phyloP scores from a whole-genome alignment of 2,888 invertebrate genomes.

The Branchellion lobata region DNA sequence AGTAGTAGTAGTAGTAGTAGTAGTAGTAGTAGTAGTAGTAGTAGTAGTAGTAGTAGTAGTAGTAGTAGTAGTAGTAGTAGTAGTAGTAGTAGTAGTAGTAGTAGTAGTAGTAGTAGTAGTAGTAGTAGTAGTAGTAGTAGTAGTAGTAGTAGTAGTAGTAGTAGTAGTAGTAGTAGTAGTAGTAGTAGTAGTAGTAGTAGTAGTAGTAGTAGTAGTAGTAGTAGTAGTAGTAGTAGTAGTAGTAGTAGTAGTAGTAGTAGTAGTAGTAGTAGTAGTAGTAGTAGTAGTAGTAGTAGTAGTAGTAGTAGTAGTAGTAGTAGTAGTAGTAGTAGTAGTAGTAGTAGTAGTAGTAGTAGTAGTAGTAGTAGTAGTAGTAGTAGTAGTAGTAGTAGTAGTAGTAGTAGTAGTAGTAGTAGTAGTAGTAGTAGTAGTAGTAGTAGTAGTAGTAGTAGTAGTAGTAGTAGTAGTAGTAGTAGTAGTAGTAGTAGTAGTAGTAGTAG shows the following conservation, averaged over 20 bases:
- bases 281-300: conserved; percentile 37
- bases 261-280: conserved; percentile 42
- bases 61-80: conserved; percentile 17
- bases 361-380: conserved; percentile 9
- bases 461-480: background rate
- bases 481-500: conserved; percentile 25
- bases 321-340: conserved; percentile 31
- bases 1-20: no score
- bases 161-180: conserved; percentile 25
- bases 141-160: conserved; percentile 20
- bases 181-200: conserved; percentile 3
- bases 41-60: background rate
- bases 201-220: conserved; percentile 31
- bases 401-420: background rate
- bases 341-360: background rate
- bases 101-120: conserved; percentile 12
- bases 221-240: background rate
- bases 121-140: conserved; percentile 15
- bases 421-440: conserved; percentile 24
- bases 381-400: no score
- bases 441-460: conserved; percentile 1
- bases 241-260: conserved; percentile 39
- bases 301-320: background rate
- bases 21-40: no score
- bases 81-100: conserved; percentile 13